Evolutionary conservation across 2,113 vertebrate species (phyloP), one percentile per base, ranked within the genome.

Genomic region (Candoia aspera): DNA sequence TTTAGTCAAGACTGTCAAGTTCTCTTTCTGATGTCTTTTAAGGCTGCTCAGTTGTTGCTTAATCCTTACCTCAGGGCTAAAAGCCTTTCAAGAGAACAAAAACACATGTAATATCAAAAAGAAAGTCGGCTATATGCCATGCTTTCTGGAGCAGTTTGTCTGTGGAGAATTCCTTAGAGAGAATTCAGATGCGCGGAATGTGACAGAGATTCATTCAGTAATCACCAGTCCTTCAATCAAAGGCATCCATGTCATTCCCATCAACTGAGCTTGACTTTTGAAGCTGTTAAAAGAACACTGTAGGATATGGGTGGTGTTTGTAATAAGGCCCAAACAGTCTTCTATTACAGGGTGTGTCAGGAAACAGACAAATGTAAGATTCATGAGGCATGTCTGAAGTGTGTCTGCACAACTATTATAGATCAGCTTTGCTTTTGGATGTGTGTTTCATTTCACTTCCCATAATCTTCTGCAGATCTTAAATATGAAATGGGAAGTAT

Each of bases 51-150:
- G 95, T 93, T 93, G 24, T 93, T 95, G 37, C 93, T 60, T 97
- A 95, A 97, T 96, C 95, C 93, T 96, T 86, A 95, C 95, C 95
- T 93, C 93, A 95, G 94, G 92, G 95, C 94, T 95, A 95, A 96
- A 97, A 96, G 92, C 90, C 73, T 96, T 96, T 96, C 95, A 96
- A 73, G 86, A 92, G 93, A 95, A 95, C 84, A 96, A 95, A 96
- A 95, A 96, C 95, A 93, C 92, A 89, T 87, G 90, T 91, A 88
- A 86, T 93, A 86, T 95, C 88, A 92, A 95, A 90, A 93, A 37
- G 92, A 83, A 85, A 87, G 93, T 79, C 73, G 93, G 92, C 95
- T 93, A 91, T 62, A 91, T 93, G 62, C 94, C 88, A 92, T 86
- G 46, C 93, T 93, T 91, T 95, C 59, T 83, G 86, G 92, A 94